Evolutionary conservation across 1,140 invertebrate genomes (phyloP), one percentile per base, ranked within the genome.

Genomic region (Agrypnia vestita): DNA sequence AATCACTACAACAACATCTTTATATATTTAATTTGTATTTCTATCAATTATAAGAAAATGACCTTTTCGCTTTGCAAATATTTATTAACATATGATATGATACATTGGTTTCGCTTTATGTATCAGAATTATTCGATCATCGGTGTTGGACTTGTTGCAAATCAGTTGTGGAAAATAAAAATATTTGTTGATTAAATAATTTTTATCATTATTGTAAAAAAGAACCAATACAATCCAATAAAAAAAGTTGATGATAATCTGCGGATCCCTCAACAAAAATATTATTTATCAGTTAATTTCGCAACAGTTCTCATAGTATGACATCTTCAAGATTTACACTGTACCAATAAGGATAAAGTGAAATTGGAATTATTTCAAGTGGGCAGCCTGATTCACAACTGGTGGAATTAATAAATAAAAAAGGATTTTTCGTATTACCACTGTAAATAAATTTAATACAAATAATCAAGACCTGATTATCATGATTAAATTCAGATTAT

Each of bases 201-300:
- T 47, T 69, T 69, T 69, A 69, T 69, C 35, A 15, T 69, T 69
- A 69, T 47, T 15, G 17, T 69, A 69, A 69, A 69, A 69, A 69
- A 69, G 61, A 64, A 64, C 8, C 46, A 21, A 62, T 62, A 69
- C 64, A 69, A 69, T 69, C 46, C 64, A 69, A 19, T 49, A 69
- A n/a, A 69, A 35, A 69, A 69, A 69, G 64, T 69, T 13, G n/a
- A 35, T 35, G 17, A 12, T 62, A 62, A 35, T 25, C 61, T 62
- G 61, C 13, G 19, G 56, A 62, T 12, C 25, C 25, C 25, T 35
- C 13, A 35, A 35, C 12, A 62, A 43, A 10, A 62, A 62, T 59
- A 13, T 35, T 59, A 59, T 21, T 19, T 11, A 59, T 59, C 21
- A 6, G 25, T 35, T 6, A 35, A 35, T 35, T n/a, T n/a, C n/a